Base-by-base conservation (phyloP, 1,140 invertebrate genomes). In the Neodiprion lecontei region DNA sequence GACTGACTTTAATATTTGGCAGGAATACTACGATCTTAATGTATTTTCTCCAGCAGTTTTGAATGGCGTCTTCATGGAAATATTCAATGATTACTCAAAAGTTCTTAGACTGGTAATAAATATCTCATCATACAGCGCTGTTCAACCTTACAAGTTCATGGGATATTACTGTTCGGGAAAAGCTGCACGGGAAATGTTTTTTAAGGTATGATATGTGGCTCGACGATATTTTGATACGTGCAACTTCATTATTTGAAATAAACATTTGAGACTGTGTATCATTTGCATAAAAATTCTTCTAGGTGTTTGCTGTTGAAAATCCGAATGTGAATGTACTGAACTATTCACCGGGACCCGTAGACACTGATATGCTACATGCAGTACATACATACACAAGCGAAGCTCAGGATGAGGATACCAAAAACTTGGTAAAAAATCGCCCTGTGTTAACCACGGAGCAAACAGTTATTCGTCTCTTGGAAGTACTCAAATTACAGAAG, bases 291-390 rank as follows among this genome's bases (percentile, higher is more conserved):
- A 40, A 67, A 40, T 40, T 40, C 28, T 61, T 14, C 4, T 9
- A 61, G 80, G 91, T 92, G 1, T 83, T 98, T 21, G 95, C 95
- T 11, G 85, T 90, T n/a, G 96, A 98, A 87, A 91, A 93, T 72
- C 90, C 91, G 21, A 81, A 90, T 28, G 87, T 95, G 0, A 87
- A 91, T 70, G 92, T 97, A 11, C 83, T 98, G 8, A 97, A 93
- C 84, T 98, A 97, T 88, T 94, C 96, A 1, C 96, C 96, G 0
- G 96, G 96, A 17, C 95, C 96, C 1, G 92, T 97, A 8, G 90
- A 95, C 73, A 98, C 96, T 0, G 92, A 94, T 74, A 98, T 98
- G 95, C 91, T 93, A 73, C 85, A 91, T n/a, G 86, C 91, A 80
- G 86, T 91, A n/a, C 92, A 93, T 85, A 81, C 87, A 3, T 90